Percentiles rank a stretch among this genome's conserved stretches.
Evolutionary conservation across 2,888 invertebrate species (phyloP).

Genomic region (Mesorhabditis sp.): DNA sequence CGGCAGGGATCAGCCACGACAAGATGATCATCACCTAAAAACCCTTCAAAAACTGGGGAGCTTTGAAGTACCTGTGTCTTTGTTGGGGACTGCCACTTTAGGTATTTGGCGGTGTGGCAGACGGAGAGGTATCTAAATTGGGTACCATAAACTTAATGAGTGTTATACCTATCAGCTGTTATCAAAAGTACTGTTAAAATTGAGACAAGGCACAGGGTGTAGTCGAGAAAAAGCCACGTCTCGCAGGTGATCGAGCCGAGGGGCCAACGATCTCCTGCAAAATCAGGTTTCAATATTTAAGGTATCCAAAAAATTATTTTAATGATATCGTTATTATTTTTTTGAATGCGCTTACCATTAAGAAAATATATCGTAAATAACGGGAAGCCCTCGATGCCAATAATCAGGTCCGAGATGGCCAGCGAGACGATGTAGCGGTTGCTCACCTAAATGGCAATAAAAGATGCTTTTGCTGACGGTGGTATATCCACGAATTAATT

Average conservation of each 20-base stretch:
- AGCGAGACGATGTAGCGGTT: constrained; percentile 57
- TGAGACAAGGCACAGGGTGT: constrained; percentile 57
- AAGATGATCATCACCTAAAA: constrained; percentile 42
- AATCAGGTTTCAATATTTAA: neutral
- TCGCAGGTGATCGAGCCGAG: constrained; percentile 52
- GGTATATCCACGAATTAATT: neutral
- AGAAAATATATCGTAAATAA: constrained; percentile 56
- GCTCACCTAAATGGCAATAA: constrained; percentile 36
- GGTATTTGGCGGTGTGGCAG: constrained; percentile 55
- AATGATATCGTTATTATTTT: neutral
- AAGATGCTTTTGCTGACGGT: neutral
- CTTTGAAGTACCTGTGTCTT: constrained; percentile 63
- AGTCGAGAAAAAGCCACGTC: constrained; percentile 57
- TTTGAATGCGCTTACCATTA: constrained; percentile 39
- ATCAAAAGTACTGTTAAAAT: constrained; percentile 57
- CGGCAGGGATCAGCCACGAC: constrained; percentile 54
- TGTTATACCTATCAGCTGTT: constrained; percentile 43
- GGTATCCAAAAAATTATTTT: neutral
- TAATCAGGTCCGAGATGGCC: constrained; percentile 56
- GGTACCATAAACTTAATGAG: neutral
- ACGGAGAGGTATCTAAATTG: constrained; percentile 31
- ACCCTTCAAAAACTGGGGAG: neutral
- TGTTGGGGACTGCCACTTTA: constrained; percentile 69
- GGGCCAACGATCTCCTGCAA: constrained; percentile 53
- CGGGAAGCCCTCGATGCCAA: constrained; percentile 57